A percentile compares a stretch with the other conserved stretches of the same genome.
phyloP scores from a whole-genome alignment of 1,140 invertebrate genomes.

The Zaprionus inermis region DNA sequence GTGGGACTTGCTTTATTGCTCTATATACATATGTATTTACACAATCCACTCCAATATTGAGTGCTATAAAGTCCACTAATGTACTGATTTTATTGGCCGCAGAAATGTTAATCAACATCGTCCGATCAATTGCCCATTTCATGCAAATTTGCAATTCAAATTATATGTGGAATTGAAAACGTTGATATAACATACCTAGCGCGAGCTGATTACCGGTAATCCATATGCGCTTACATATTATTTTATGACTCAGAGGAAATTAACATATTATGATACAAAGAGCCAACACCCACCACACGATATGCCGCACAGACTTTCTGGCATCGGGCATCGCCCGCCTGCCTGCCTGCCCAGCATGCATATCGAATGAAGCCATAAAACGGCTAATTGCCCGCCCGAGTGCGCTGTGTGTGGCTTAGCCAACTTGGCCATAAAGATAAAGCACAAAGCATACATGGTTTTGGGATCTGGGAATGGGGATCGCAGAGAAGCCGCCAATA shows the following conservation, averaged over 20 bases:
- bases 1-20: neutral
- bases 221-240: slow-evolving; percentile 39
- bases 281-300: slow-evolving; percentile 58
- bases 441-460: slow-evolving; percentile 51
- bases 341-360: slow-evolving; percentile 64
- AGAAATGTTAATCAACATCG: slow-evolving; percentile 27
- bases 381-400: slow-evolving; percentile 64
- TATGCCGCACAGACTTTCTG: slow-evolving; percentile 13
- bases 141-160: slow-evolving; percentile 32
- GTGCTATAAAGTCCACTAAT: neutral
- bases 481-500: slow-evolving; percentile 13
- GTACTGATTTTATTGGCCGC: slow-evolving; percentile 26
- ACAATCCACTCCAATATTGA: neutral
- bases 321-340: neutral
- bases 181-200: neutral
- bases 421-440: slow-evolving; percentile 44
- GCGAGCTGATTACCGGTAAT: slow-evolving; percentile 29
- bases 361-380: slow-evolving; percentile 80
- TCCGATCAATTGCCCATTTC: neutral
- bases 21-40: no score
- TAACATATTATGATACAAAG: slow-evolving; percentile 51
- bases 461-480: slow-evolving; percentile 23
- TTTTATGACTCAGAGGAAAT: slow-evolving; percentile 70
- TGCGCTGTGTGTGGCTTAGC: slow-evolving; percentile 36
- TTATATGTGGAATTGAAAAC: neutral